A percentile compares a stretch with the other conserved stretches of the same genome.
phyloP scores from a whole-genome alignment of 2,113 vertebrate species.

The Haemorhous mexicanus region DNA sequence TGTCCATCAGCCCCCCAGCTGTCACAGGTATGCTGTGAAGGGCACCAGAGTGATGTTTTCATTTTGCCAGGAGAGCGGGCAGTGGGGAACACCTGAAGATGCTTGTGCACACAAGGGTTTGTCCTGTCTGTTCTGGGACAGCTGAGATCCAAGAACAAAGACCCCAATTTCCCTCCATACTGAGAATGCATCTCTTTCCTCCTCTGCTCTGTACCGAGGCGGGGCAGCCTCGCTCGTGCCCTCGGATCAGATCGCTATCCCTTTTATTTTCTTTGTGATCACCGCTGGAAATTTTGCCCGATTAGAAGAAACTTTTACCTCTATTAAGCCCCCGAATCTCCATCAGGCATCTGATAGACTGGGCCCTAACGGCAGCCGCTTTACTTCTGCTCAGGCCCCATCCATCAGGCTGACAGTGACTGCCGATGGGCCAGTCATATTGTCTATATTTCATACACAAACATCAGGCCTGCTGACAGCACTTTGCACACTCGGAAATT shows the following conservation, averaged over 20 bases:
- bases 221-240: neutral
- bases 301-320: constrained; percentile 80
- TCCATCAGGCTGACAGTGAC: constrained; percentile 96
- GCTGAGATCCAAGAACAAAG: neutral
- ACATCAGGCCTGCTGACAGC: constrained; percentile 96
- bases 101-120: neutral
- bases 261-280: constrained; percentile 67
- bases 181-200: neutral
- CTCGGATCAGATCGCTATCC: neutral
- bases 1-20: neutral
- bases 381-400: constrained; percentile 86
- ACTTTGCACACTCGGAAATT: constrained; percentile 94
- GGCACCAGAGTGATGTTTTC: neutral
- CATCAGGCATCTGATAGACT: constrained; percentile 78
- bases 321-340: constrained; percentile 76
- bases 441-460: constrained; percentile 97
- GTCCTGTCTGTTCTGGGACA: neutral
- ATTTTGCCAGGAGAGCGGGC: neutral
- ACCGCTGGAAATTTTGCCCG: constrained; percentile 71
- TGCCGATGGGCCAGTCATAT: constrained; percentile 90
- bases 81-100: neutral
- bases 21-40: neutral
- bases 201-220: neutral
- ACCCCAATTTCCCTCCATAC: neutral
- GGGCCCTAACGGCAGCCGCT: constrained; percentile 77